phyloP scores from a whole-genome alignment of 2,888 invertebrate genomes.

The Netelia melanura region DNA sequence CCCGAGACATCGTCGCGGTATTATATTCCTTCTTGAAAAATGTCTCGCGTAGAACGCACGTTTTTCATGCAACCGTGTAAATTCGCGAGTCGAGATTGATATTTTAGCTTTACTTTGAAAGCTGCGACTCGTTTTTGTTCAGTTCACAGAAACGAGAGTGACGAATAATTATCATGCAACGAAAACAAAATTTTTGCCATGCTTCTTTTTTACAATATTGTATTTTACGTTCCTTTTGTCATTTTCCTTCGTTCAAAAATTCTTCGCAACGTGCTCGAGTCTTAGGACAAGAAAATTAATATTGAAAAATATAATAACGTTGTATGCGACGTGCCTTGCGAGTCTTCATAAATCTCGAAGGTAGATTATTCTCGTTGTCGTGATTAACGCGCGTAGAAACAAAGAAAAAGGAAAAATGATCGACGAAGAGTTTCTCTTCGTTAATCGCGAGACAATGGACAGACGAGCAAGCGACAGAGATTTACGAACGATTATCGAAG shows the following conservation, averaged over 20 bases:
- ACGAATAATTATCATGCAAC: slow-evolving; percentile 52
- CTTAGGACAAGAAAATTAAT: slow-evolving; percentile 25
- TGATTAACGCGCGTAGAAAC: background rate
- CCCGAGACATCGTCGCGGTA: slow-evolving; percentile 36
- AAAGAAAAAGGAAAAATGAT: background rate
- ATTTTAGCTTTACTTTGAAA: background rate
- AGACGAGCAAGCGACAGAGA: background rate
- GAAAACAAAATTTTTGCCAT: slow-evolving; percentile 29
- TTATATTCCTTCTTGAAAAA: background rate
- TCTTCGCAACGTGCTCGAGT: slow-evolving; percentile 20
- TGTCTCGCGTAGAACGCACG: slow-evolving; percentile 1
- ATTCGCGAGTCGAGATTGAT: background rate
- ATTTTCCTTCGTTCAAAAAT: slow-evolving; percentile 23
- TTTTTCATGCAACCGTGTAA: background rate
- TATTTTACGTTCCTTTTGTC: background rate
- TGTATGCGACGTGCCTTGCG: too few relatives aligned
- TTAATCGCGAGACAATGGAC: background rate
- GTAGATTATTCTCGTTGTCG: background rate
- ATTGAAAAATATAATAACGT: slow-evolving; percentile 35
- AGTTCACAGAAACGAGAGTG: slow-evolving; percentile 10
- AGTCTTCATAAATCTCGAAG: too few relatives aligned
- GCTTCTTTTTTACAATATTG: slow-evolving; percentile 20
- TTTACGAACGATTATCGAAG: slow-evolving; percentile 23
- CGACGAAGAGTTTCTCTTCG: background rate
- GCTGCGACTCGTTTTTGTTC: background rate